These are phyloP conservation scores for Drosophila emarginata DNA, from an alignment of 2,888 invertebrate genomes.

Conservation along the genomic window DNA sequence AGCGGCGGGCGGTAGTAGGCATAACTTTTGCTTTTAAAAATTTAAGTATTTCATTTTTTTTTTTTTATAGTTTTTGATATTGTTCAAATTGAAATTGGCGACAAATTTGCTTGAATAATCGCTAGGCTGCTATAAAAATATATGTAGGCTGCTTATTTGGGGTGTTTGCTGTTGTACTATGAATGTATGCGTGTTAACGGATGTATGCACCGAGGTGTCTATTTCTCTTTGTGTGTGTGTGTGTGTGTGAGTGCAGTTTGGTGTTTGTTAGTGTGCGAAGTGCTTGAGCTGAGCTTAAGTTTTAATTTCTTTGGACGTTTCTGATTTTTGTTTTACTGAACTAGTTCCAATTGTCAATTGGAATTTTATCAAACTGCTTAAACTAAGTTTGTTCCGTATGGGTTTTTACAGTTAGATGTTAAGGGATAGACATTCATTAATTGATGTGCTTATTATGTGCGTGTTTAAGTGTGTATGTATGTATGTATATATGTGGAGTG, in stretches of 20 bases:
- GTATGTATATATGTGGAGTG: background rate
- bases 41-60: conserved; percentile 9
- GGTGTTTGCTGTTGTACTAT: conserved; percentile 11
- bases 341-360: background rate
- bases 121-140: conserved; percentile 11
- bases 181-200: background rate
- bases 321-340: background rate
- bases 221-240: background rate
- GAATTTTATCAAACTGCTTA: background rate
- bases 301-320: background rate
- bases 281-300: background rate
- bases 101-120: conserved; percentile 14
- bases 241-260: background rate
- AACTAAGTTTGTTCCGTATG: background rate
- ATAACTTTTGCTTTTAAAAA: conserved; percentile 67
- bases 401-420: background rate
- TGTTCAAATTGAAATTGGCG: conserved; percentile 12
- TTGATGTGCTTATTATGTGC: background rate
- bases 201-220: background rate
- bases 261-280: background rate
- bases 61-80: conserved; percentile 17
- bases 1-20: conserved; percentile 76
- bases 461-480: background rate
- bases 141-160: conserved; percentile 12
- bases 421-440: background rate